Base-by-base conservation (phyloP, 23 tunicate species). In the Trididemnum clinides region DNA sequence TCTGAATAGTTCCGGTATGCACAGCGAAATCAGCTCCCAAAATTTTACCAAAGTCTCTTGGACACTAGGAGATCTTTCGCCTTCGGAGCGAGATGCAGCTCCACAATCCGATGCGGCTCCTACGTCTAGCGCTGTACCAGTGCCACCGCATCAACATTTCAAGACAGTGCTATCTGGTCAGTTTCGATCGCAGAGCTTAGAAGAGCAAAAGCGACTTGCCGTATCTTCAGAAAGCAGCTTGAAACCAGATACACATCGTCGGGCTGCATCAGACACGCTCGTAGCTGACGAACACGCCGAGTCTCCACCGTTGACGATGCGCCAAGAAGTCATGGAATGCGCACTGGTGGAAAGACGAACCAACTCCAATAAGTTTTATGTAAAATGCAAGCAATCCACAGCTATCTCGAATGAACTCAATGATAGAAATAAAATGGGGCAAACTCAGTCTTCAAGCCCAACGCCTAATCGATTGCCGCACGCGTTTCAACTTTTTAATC, bases 31-130 rank as follows among this genome's bases (percentile, higher is more conserved):
- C 57, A 35, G 10, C 28, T 35, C 57, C 4, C 20, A 39, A 23
- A 57, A 74, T 74, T 74, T 20, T 27, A 74, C 80, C 15, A 21
- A 38, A 18, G 80, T 74, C 38, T 38, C 80, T 28, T 74, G 80
- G 80, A 35, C 29, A 12, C 5, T 74, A 29, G 80, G 80, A 36
- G 80, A 74, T 27, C 7, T 2, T 66, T 37, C 7, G n/a, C 30
- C 10, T 4, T 66, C 75, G 19, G 30, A 36, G 37, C 10, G 31
- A 28, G 31, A 66, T 3, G 20, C 25, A 5, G 22, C 20, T 19
- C 3, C 66, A 4, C 19, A 20, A 20, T 26, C 69, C 27, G 27
- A 19, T 59, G 18, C 6, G 5, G 6, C 5, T 4, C 22, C 18
- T 15, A 3, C 12, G 5, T 66, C 75, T 3, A 6, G 6, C 31